Conservation (phyloP, 2,888 invertebrate species). For the Patella ulyssiponensis region DNA sequence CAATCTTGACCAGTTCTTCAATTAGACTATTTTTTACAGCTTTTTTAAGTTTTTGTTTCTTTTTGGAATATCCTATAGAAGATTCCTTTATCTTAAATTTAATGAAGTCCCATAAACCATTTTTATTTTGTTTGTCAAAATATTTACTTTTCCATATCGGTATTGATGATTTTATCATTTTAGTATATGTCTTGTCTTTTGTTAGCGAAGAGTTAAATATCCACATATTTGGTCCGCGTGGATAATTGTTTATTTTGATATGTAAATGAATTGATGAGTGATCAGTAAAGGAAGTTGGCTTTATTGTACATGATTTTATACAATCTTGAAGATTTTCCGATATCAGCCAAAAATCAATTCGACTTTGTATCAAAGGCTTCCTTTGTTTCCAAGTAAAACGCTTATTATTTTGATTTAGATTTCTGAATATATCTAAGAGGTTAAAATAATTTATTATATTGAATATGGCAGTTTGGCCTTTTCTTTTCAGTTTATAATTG, state of each 20-base stretch:
- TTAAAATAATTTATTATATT: neutral
- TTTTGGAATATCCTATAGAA: too few relatives aligned
- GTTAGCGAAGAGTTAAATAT: neutral
- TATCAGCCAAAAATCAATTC: neutral
- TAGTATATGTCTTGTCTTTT: constrained; percentile 6
- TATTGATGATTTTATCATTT: neutral
- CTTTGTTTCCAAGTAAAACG: neutral
- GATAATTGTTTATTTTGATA: neutral
- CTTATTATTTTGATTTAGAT: neutral
- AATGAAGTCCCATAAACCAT: neutral
- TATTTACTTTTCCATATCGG: neutral
- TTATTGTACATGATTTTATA: too few relatives aligned
- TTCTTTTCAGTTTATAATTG: neutral
- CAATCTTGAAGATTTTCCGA: neutral
- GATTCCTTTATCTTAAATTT: neutral
- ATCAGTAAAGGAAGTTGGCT: neutral
- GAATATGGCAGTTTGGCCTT: neutral
- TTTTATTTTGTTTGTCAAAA: neutral
- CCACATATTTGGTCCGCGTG: neutral
- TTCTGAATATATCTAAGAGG: neutral
- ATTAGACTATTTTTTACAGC: neutral
- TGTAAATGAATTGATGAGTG: neutral
- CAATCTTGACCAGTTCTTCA: neutral
- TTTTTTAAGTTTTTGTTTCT: too few relatives aligned
- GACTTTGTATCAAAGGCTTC: neutral